phyloP scores from a whole-genome alignment of 1,140 invertebrate genomes.

The Drosophila guanche region DNA sequence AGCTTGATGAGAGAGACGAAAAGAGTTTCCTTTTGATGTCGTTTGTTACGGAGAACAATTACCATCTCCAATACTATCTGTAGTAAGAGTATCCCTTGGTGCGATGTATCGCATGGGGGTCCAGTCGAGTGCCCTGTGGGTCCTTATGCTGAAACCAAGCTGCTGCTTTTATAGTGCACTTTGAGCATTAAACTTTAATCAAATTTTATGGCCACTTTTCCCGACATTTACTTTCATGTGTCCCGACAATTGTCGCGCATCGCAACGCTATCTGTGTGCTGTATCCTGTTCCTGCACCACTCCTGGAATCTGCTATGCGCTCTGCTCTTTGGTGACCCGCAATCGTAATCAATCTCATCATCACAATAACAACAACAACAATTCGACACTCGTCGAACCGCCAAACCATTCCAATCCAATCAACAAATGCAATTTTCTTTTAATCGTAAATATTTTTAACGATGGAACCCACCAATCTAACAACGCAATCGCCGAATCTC shows the following conservation, averaged over 20 bases:
- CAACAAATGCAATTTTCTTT: slow-evolving; percentile 81
- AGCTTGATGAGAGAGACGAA: too few species aligned
- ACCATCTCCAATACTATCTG: not conserved
- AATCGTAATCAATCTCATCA: slow-evolving; percentile 81
- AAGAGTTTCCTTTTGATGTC: not conserved
- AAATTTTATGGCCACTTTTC: slow-evolving; percentile 73
- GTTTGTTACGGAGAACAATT: not conserved
- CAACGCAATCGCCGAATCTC: slow-evolving; percentile 53
- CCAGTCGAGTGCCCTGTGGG: slow-evolving; percentile 23
- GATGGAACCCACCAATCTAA: slow-evolving; percentile 67
- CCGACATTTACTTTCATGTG: slow-evolving; percentile 69
- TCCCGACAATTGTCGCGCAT: slow-evolving; percentile 33
- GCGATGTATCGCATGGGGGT: not conserved
- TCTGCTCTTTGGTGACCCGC: slow-evolving; percentile 39
- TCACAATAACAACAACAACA: slow-evolving; percentile 60
- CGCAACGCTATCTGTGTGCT: slow-evolving; percentile 26
- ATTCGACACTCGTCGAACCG: slow-evolving; percentile 17
- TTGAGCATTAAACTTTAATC: slow-evolving; percentile 73
- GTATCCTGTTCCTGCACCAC: slow-evolving; percentile 1
- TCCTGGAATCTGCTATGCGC: slow-evolving; percentile 11
- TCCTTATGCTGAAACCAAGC: slow-evolving; percentile 1
- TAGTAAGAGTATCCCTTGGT: slow-evolving; percentile 1
- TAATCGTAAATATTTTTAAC: slow-evolving; percentile 83
- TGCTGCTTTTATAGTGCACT: slow-evolving; percentile 51
- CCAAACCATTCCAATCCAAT: slow-evolving; percentile 73